Conservation (phyloP, 2,113 vertebrate genomes). For the Balaeniceps rex region DNA sequence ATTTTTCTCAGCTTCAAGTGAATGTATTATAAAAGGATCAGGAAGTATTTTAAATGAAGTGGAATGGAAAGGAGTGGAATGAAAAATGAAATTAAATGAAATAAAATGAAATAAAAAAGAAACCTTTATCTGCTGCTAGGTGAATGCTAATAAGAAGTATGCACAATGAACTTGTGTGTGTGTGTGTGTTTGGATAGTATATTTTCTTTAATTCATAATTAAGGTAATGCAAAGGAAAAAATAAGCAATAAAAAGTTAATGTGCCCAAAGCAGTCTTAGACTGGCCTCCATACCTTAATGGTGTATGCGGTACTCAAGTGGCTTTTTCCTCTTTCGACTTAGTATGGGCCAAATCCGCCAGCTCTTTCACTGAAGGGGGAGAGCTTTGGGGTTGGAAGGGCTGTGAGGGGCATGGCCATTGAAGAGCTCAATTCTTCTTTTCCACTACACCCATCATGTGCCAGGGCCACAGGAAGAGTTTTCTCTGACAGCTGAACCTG, state of each 20-base stretch:
- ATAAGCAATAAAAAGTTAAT: not conserved
- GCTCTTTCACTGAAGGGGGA: not conserved
- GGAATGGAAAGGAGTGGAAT: not conserved
- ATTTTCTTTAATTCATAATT: not conserved
- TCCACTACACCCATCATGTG: not conserved
- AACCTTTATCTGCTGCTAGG: not conserved
- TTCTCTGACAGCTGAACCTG: not conserved
- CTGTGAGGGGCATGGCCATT: not conserved
- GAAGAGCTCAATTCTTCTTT: not conserved
- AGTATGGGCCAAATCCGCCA: not conserved
- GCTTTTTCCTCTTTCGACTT: not conserved
- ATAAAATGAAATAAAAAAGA: not conserved
- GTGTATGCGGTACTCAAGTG: not conserved
- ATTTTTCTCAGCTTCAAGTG: not conserved
- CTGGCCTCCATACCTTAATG: not conserved
- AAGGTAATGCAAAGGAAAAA: not conserved
- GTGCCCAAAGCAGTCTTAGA: not conserved
- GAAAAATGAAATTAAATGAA: not conserved
- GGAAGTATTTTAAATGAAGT: not conserved
- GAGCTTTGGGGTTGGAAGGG: not conserved
- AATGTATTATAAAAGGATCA: not conserved
- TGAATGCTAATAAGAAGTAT: not conserved
- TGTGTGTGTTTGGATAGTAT: not conserved
- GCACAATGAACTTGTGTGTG: not conserved
- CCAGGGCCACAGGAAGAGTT: not conserved